Evolutionary conservation across 2,888 invertebrate species (phyloP).

Genomic region (Eupithecia subfuscata): DNA sequence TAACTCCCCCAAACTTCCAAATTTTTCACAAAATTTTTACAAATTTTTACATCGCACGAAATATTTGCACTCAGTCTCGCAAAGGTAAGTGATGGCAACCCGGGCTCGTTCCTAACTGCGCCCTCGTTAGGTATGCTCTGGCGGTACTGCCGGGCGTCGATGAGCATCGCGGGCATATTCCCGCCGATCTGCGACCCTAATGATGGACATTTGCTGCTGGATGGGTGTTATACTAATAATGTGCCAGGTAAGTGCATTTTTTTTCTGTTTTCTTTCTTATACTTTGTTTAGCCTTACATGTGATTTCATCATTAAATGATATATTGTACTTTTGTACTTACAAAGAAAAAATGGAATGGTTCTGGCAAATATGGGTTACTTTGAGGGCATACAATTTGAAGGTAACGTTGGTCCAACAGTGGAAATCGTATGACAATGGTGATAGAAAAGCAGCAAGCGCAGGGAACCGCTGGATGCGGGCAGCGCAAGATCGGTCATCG

Average conservation of each 20-base stretch:
- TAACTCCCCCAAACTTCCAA: not conserved
- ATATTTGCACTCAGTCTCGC: slow-evolving; percentile 73
- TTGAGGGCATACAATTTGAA: too few species aligned
- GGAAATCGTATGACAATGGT: too few species aligned
- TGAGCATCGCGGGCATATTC: slow-evolving; percentile 99
- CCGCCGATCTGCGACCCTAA: slow-evolving; percentile 98
- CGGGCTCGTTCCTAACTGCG: slow-evolving; percentile 44
- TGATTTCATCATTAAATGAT: too few species aligned
- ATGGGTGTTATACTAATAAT: slow-evolving; percentile 99
- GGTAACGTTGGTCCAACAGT: too few species aligned
- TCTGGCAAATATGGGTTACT: too few species aligned
- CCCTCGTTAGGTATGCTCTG: slow-evolving; percentile 92
- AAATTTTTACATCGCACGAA: slow-evolving; percentile 11
- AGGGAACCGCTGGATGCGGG: too few species aligned
- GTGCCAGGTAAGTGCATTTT: slow-evolving; percentile 92
- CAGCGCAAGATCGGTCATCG: too few species aligned
- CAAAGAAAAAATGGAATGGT: too few species aligned
- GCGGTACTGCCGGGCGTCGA: slow-evolving; percentile 98
- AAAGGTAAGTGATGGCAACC: slow-evolving; percentile 76
- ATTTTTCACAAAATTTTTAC: not conserved
- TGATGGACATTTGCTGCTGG: slow-evolving; percentile 98
- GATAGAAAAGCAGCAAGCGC: too few species aligned
- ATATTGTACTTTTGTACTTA: too few species aligned
- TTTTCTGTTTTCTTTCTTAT: too few species aligned
- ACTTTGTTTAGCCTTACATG: too few species aligned